A percentile compares a stretch with the other conserved stretches of the same genome.
These are phyloP conservation scores for Globodera rostochiensis DNA, from an alignment of 1,140 invertebrate species.

Conservation along the genomic window DNA sequence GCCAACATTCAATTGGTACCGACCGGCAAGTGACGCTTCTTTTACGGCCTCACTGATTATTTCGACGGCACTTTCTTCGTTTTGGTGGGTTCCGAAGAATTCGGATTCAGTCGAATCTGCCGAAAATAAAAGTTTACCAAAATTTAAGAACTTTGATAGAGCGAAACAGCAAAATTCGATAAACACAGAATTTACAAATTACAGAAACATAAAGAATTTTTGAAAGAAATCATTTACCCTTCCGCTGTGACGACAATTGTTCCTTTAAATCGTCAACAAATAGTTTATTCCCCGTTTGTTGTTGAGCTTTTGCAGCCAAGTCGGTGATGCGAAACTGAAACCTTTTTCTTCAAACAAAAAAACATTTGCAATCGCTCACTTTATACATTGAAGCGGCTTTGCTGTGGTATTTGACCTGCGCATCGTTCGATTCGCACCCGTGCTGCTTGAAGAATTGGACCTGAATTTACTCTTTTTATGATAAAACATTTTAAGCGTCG, in stretches of 20 bases:
- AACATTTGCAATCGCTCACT: slow-evolving; percentile 53
- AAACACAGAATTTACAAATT: no score
- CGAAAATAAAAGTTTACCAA: background rate
- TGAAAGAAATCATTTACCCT: slow-evolving; percentile 18
- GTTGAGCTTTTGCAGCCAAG: slow-evolving; percentile 82
- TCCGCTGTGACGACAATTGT: slow-evolving; percentile 25
- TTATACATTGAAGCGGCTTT: slow-evolving; percentile 88
- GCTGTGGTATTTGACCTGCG: slow-evolving; percentile 96
- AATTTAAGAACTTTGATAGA: background rate
- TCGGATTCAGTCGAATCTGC: slow-evolving; percentile 13
- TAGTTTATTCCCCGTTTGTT: slow-evolving; percentile 84
- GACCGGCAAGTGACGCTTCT: slow-evolving; percentile 20
- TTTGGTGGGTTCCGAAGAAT: slow-evolving; percentile 8
- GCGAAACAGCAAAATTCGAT: no score
- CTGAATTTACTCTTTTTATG: slow-evolving; percentile 69
- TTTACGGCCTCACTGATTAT: slow-evolving; percentile 26
- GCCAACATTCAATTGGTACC: background rate
- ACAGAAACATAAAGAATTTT: no score
- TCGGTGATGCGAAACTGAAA: slow-evolving; percentile 76
- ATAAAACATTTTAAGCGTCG: slow-evolving; percentile 11
- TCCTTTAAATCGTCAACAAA: slow-evolving; percentile 49
- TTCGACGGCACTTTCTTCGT: background rate
- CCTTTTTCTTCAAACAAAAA: slow-evolving; percentile 9
- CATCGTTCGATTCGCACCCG: slow-evolving; percentile 85
- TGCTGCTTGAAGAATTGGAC: slow-evolving; percentile 89